Conservation (phyloP, 2,888 invertebrate genomes). For the Boloria euphrosyne region DNA sequence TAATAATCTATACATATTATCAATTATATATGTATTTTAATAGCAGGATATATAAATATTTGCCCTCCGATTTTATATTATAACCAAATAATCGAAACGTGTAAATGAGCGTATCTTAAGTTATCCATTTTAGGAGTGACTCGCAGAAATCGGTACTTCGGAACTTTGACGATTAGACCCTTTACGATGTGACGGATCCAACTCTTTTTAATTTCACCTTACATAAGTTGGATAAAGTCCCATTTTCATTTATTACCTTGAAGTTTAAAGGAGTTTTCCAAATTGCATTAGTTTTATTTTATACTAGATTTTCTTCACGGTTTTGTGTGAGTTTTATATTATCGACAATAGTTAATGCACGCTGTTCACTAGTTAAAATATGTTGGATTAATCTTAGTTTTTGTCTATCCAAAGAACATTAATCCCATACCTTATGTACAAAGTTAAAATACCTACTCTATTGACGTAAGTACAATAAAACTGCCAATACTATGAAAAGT, state of each 20-base stretch:
- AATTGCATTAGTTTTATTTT: conserved; percentile 1
- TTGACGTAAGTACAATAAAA: too few relatives aligned
- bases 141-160: conserved; percentile 31
- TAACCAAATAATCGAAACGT: conserved; percentile 16
- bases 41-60: too few relatives aligned
- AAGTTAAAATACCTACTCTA: too few relatives aligned
- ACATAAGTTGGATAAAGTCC: conserved; percentile 25
- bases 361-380: too few relatives aligned
- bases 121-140: conserved; percentile 37
- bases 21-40: too few relatives aligned
- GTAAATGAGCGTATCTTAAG: conserved; percentile 20
- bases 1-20: too few relatives aligned
- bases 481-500: too few relatives aligned
- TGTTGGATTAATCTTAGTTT: too few relatives aligned
- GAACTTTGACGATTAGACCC: conserved; percentile 37
- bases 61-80: too few relatives aligned
- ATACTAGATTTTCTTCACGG: background rate
- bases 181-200: conserved; percentile 34
- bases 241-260: conserved; percentile 8
- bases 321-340: background rate
- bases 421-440: too few relatives aligned
- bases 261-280: conserved; percentile 10
- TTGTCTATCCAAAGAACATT: too few relatives aligned
- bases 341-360: too few relatives aligned
- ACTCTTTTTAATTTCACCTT: conserved; percentile 38